phyloP scores from a whole-genome alignment of 1,140 invertebrate genomes.

The Batillaria attramentaria region DNA sequence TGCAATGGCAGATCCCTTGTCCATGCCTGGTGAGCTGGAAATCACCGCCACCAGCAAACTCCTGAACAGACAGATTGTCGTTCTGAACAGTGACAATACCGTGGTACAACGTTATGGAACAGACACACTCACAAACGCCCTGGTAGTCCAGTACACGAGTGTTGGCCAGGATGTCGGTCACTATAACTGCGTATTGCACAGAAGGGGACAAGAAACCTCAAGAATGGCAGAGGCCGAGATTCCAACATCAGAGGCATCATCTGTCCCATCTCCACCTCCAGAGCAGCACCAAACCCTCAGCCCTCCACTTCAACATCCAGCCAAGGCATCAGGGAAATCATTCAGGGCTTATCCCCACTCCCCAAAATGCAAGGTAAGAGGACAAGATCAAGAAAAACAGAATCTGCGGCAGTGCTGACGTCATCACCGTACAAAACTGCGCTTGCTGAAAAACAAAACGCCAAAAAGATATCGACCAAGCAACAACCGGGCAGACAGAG shows the following conservation, averaged over 20 bases:
- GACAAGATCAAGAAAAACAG: conserved; percentile 1
- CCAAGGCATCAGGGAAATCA: no score
- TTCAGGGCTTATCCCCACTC: no score
- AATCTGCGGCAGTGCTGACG: not conserved
- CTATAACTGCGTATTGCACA: conserved; percentile 5
- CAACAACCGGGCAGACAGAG: not conserved
- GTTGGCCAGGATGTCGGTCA: not conserved
- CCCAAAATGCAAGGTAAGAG: no score
- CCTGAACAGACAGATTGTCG: not conserved
- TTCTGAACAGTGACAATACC: not conserved
- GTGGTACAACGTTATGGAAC: not conserved
- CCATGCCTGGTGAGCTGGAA: no score
- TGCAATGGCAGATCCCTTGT: no score
- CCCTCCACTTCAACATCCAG: not conserved
- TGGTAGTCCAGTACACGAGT: not conserved
- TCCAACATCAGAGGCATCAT: not conserved
- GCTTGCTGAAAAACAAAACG: not conserved
- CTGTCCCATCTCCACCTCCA: not conserved
- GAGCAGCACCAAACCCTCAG: not conserved
- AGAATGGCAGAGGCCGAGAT: not conserved
- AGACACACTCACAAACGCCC: not conserved
- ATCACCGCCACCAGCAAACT: not conserved
- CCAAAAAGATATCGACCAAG: no score
- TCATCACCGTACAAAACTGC: conserved; percentile 7
- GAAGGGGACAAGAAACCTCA: not conserved